phyloP scores from a whole-genome alignment of 2,113 vertebrate genomes.

The Osmerus eperlanus region DNA sequence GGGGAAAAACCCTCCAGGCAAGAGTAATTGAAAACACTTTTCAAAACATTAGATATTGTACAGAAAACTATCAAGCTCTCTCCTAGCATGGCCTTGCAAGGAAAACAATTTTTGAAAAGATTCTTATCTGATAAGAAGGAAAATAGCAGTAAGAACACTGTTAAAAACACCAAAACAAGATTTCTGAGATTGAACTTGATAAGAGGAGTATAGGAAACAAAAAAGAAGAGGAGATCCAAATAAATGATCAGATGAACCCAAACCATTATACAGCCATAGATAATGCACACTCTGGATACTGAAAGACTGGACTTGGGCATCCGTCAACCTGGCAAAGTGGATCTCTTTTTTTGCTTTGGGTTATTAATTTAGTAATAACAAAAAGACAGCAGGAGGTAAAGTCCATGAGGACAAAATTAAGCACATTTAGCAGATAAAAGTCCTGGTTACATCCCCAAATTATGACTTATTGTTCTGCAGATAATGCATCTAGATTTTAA shows the following conservation, averaged over 20 bases:
- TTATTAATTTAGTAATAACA: conserved; percentile 63
- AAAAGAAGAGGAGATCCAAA: conserved; percentile 31
- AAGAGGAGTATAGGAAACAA: conserved; percentile 23
- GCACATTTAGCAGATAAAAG: conserved; percentile 52
- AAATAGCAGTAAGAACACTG: conserved; percentile 25
- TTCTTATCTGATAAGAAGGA: conserved; percentile 56
- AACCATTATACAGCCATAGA: conserved; percentile 27
- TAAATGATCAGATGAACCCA: conserved; percentile 54
- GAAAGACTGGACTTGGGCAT: conserved; percentile 29
- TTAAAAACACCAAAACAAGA: conserved; percentile 43
- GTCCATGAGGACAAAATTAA: conserved; percentile 57
- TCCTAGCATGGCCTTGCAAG: conserved; percentile 18
- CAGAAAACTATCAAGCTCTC: conserved; percentile 23
- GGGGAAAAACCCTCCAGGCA: conserved; percentile 13
- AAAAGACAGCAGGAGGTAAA: conserved; percentile 43
- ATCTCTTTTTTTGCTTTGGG: conserved; percentile 34
- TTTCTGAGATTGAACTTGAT: conserved; percentile 42
- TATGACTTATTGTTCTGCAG: conserved; percentile 65
- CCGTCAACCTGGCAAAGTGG: conserved; percentile 27
- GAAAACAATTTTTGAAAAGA: conserved; percentile 30
- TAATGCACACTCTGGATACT: conserved; percentile 30
- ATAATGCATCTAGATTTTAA: conserved; percentile 61
- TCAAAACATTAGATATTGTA: conserved; percentile 26
- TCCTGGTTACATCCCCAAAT: conserved; percentile 45
- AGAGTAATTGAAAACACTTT: conserved; percentile 34